These are phyloP conservation scores for Redunca redunca DNA, from an alignment of 2,113 vertebrate genomes.

Conservation along the genomic window DNA sequence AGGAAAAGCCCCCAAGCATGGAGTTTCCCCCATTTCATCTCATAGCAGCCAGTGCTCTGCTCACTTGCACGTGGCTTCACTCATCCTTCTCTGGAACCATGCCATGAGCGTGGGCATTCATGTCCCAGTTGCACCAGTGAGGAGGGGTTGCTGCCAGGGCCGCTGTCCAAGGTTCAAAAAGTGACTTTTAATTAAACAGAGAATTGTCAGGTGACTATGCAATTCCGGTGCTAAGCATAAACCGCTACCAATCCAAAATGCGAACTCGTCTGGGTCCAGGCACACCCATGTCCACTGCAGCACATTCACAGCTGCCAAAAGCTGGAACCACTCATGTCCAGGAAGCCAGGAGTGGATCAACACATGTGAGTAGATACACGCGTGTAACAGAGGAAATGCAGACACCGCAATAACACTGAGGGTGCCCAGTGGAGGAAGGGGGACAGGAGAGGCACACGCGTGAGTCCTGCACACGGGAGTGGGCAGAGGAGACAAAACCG, in stretches of 20 bases:
- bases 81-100: background rate
- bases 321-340: background rate
- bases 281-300: background rate
- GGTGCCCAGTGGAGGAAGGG: background rate
- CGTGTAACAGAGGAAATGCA: background rate
- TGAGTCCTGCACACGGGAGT: background rate
- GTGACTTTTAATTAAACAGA: background rate
- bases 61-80: rapidly evolving
- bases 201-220: background rate
- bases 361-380: background rate
- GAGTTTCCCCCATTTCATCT: background rate
- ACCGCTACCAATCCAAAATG: background rate
- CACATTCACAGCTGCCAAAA: background rate
- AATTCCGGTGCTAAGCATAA: background rate
- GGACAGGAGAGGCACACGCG: background rate
- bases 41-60: background rate
- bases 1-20: background rate
- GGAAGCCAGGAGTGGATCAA: background rate
- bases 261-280: background rate
- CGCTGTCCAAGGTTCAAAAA: background rate
- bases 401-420: background rate
- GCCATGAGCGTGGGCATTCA: too few species aligned
- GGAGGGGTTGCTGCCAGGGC: too few species aligned
- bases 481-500: background rate
- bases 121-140: background rate